These are phyloP conservation scores for Oreotrochilus melanogaster DNA, from an alignment of 2,113 vertebrate species.

Conservation along the genomic window DNA sequence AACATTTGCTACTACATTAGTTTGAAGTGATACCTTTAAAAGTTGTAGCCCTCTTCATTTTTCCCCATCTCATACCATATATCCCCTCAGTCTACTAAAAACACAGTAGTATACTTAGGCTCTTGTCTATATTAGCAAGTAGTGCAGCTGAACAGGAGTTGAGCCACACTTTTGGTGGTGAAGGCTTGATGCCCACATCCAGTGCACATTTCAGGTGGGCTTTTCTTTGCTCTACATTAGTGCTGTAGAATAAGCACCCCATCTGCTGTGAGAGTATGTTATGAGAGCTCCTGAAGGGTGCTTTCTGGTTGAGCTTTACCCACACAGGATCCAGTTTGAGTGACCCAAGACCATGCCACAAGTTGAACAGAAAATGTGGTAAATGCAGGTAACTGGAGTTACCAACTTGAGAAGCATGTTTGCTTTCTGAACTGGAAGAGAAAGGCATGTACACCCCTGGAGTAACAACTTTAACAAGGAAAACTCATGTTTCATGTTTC, in stretches of 20 bases:
- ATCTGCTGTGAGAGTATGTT: fast-evolving
- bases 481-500: background rate
- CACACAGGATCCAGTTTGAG: background rate
- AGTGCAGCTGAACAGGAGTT: fast-evolving
- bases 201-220: background rate
- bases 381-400: background rate
- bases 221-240: background rate
- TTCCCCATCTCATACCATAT: background rate
- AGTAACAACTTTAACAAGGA: background rate
- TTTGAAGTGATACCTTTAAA: background rate
- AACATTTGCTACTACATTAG: background rate
- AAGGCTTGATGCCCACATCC: background rate
- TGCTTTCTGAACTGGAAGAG: background rate
- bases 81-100: background rate
- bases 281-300: background rate
- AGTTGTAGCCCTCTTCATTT: background rate
- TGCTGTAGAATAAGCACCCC: background rate
- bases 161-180: fast-evolving
- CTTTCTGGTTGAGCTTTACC: background rate
- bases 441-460: fast-evolving
- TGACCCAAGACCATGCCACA: background rate
- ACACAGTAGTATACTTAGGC: background rate
- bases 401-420: fast-evolving
- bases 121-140: background rate
- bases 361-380: background rate